Evolutionary conservation across 2,888 invertebrate species (phyloP).

Genomic region (Eilema depressum): DNA sequence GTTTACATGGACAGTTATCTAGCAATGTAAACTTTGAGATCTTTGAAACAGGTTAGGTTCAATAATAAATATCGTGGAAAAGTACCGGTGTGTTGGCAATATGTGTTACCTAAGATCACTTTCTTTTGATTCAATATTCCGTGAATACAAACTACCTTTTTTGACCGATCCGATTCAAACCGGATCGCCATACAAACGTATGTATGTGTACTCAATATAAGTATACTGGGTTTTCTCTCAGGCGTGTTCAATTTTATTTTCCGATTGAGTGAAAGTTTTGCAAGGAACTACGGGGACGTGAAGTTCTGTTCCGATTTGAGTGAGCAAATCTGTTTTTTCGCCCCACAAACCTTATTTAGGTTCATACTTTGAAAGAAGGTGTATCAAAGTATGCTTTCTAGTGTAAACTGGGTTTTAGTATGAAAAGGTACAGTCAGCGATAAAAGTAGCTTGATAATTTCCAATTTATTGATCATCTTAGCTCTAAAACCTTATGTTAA

Average conservation of each 20-base stretch:
- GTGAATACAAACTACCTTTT: neutral
- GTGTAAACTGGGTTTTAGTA: neutral
- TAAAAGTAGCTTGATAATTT: neutral
- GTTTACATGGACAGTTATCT: too few relatives aligned
- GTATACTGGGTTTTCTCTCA: constrained; percentile 3
- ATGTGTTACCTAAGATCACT: too few relatives aligned
- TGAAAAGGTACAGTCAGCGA: neutral
- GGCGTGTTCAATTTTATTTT: constrained; percentile 45
- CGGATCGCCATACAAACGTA: neutral
- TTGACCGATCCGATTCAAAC: neutral
- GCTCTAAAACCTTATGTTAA: too few relatives aligned
- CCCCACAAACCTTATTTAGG: constrained; percentile 5
- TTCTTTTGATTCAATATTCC: too few relatives aligned
- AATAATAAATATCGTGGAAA: too few relatives aligned
- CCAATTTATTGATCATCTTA: too few relatives aligned
- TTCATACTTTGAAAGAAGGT: neutral
- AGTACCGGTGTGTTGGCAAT: too few relatives aligned
- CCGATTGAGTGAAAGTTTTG: constrained; percentile 39
- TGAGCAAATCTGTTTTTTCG: constrained; percentile 10
- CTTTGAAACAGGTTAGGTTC: too few relatives aligned
- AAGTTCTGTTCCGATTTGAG: constrained; percentile 1
- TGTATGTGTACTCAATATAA: neutral
- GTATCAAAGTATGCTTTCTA: neutral
- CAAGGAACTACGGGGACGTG: neutral
- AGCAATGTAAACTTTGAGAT: too few relatives aligned